Conservation (phyloP, 2,888 invertebrate species). For the Meloe dianella region DNA sequence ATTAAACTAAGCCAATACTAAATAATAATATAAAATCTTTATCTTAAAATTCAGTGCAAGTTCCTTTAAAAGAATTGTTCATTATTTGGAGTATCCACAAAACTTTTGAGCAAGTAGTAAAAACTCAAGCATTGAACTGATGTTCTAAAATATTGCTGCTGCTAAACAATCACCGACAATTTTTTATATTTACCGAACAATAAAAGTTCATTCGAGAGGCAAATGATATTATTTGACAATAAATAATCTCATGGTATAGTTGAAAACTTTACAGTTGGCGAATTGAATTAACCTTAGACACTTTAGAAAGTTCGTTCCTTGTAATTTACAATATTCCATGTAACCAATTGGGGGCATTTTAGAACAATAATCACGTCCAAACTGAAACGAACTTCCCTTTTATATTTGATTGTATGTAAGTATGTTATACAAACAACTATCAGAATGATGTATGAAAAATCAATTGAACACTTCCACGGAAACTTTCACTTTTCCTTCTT, state of each 20-base stretch:
- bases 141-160: no score
- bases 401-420: not conserved
- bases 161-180: no score
- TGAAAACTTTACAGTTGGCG: not conserved
- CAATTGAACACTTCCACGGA: not conserved
- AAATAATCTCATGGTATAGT: not conserved
- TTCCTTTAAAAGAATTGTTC: no score
- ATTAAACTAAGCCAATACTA: no score
- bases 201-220: not conserved
- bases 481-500: not conserved
- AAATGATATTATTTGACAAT: constrained; percentile 9
- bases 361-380: not conserved
- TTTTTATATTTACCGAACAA: no score
- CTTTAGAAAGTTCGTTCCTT: not conserved
- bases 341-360: not conserved
- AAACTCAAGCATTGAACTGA: no score
- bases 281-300: not conserved
- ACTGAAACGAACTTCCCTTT: not conserved
- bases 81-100: no score
- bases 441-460: not conserved
- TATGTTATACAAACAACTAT: not conserved
- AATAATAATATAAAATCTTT: no score
- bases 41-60: no score
- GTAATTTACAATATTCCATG: not conserved
- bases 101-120: no score